These are phyloP conservation scores for Clarias platycephalus DNA, from an alignment of 2,797 vertebrate genomes.

Conservation along the genomic window DNA sequence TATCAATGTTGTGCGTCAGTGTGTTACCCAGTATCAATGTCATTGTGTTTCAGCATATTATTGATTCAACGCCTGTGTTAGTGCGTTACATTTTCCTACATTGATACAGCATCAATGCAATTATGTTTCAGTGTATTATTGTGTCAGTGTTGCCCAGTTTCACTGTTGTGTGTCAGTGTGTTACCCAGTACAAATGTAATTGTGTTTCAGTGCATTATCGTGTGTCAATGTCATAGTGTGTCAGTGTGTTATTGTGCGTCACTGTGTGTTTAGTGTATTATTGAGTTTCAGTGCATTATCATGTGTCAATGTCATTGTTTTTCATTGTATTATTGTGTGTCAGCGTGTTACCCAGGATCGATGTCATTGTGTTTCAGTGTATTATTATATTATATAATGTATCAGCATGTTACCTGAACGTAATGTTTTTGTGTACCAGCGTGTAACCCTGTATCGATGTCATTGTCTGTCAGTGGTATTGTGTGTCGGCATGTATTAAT, in stretches of 20 bases:
- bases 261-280: neutral
- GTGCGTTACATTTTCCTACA: neutral
- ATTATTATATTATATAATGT: no score
- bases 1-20: neutral
- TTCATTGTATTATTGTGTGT: no score
- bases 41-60: neutral
- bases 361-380: neutral
- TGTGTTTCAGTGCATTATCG: neutral
- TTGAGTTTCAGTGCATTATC: neutral
- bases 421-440: no score
- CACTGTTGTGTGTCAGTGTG: neutral
- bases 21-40: neutral
- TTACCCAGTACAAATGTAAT: neutral
- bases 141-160: neutral
- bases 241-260: no score
- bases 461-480: no score
- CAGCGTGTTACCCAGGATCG: no score
- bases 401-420: neutral
- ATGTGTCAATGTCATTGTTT: neutral
- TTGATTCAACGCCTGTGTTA: no score
- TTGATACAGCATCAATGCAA: neutral
- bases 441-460: no score
- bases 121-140: neutral
- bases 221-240: neutral
- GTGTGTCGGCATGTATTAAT: no score